These are phyloP conservation scores for Cotesia typhae DNA, from an alignment of 1,140 invertebrate species.

Conservation along the genomic window DNA sequence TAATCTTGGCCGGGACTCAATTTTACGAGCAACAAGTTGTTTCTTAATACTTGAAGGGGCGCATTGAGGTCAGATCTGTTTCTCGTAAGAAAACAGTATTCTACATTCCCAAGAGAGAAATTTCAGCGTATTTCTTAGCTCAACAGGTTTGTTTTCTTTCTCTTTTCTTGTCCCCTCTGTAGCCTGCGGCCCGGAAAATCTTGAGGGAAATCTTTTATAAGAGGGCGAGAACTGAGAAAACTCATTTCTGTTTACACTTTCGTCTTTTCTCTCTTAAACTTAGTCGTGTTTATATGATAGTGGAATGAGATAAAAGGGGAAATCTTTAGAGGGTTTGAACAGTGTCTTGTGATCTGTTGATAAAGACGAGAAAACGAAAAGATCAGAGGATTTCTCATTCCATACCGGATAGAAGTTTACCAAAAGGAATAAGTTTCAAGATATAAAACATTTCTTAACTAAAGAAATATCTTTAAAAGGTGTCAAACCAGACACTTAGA, in stretches of 20 bases:
- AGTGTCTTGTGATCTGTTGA: conserved; percentile 34
- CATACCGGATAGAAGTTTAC: conserved; percentile 4
- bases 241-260: conserved; percentile 41
- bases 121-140: conserved; percentile 34
- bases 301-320: conserved; percentile 17
- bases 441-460: conserved; percentile 61
- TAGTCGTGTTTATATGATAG: not conserved
- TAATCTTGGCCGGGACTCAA: conserved; percentile 48
- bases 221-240: conserved; percentile 53
- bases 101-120: not conserved
- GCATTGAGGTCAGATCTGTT: conserved; percentile 34
- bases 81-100: conserved; percentile 41
- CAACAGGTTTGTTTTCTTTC: conserved; percentile 43
- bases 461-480: conserved; percentile 22
- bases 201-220: conserved; percentile 53
- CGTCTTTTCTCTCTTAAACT: conserved; percentile 18
- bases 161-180: conserved; percentile 25
- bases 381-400: not conserved
- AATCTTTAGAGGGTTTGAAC: conserved; percentile 30
- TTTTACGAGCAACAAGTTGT: conserved; percentile 56
- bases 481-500: conserved; percentile 23
- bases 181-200: conserved; percentile 57
- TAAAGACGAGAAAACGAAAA: conserved; percentile 14
- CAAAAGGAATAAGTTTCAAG: conserved; percentile 43
- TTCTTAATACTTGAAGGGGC: conserved; percentile 49